Base-by-base conservation (phyloP, 2,888 invertebrate species). In the Papilio demoleus region DNA sequence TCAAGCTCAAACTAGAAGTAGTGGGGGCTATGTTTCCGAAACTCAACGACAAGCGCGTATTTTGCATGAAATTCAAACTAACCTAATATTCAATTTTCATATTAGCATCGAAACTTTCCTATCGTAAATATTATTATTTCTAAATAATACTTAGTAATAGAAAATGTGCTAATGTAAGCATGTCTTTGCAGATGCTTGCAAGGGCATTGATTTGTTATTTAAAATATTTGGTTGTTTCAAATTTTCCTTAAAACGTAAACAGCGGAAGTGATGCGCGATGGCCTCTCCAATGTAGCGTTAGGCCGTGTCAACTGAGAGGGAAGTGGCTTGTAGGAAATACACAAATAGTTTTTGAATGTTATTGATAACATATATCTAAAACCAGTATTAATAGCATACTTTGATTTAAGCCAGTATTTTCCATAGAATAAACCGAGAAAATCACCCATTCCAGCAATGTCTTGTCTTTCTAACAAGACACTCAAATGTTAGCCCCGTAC, bases 241-340 rank as follows among this genome's bases (percentile, higher is more conserved):
- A 53, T 61, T 67, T 61, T 61, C 67, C 61, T 67, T 19, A 24
- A 67, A 27, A 19, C 17, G 6, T 38, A 59, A 50, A 67, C 47
- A 42, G 60, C 24, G 53, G 66, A 60, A 66, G 60, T 47, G 47
- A 36, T 38, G 17, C 24, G 22, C 34, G 22, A 22, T 50, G 60
- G 27, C 66, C 66, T 66, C 38, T 38, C 9, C 22, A 19, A 34
- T 50, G 17, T 56, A 60, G 53, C 11, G 36, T 66, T 66, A 56
- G 53, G 27, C n/a, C 31, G 31, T 56, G 53, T 56, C 53, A 56
- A 31, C 53, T 56, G 31, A 31, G 45, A 45, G 45, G 62, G 62
- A 62, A 45, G 62, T 45, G 19, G 45, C 62, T 36, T 45, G 17
- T 17, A 62, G n/a, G 62, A 56, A 56, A 56, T 56, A 56, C 31